These are phyloP conservation scores for Tretioscincus oriximinensis DNA, from an alignment of 2,113 vertebrate species.

Conservation along the genomic window DNA sequence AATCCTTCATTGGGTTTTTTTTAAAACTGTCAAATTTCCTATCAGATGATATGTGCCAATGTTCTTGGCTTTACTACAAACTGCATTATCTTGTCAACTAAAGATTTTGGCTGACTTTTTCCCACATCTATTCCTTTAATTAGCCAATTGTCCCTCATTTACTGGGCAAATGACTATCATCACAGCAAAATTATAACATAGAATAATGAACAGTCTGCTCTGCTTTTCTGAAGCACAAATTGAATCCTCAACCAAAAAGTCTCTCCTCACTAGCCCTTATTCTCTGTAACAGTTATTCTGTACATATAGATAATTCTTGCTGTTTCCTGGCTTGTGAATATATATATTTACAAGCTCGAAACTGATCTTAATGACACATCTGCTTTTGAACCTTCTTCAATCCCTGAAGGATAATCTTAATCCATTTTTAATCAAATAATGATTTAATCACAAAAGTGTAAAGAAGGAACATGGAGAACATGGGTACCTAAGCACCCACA, in stretches of 20 bases:
- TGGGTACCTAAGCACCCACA: no score
- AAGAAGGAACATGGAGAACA: no score
- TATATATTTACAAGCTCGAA: background rate
- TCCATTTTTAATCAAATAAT: no score
- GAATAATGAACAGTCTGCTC: background rate
- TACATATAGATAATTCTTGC: background rate
- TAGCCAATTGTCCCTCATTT: slow-evolving; percentile 36
- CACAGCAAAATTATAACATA: slow-evolving; percentile 27
- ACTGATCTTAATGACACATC: no score
- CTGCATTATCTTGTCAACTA: background rate
- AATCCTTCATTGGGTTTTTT: background rate
- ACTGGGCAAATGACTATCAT: slow-evolving; percentile 30
- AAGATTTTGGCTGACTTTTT: slow-evolving; percentile 22
- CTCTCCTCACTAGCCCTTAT: background rate
- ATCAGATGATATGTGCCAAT: background rate
- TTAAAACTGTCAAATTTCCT: background rate
- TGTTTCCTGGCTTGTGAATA: background rate
- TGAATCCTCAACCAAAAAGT: background rate
- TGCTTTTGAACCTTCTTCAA: no score
- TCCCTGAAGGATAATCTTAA: no score
- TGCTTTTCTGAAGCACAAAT: rapidly evolving
- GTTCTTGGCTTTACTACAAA: slow-evolving; percentile 28
- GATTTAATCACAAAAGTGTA: no score
- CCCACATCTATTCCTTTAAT: slow-evolving; percentile 32
- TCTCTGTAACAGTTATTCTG: background rate